A percentile compares a stretch with the other conserved stretches of the same genome.
Conservation (phyloP, 2,113 vertebrate species). For the Bucco capensis region DNA sequence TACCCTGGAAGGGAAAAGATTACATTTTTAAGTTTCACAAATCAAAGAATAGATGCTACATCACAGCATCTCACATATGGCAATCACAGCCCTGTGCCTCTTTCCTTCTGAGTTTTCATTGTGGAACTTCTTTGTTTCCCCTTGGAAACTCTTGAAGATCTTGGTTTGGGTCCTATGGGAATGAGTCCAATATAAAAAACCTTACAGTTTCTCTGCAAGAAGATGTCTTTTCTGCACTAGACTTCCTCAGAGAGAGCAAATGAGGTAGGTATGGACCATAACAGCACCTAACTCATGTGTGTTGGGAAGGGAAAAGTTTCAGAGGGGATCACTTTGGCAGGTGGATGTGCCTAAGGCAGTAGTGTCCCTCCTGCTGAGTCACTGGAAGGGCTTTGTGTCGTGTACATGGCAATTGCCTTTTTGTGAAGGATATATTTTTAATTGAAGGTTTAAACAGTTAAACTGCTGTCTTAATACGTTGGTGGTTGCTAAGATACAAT, state of each 20-base stretch:
- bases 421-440: background rate
- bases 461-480: slow-evolving; percentile 24
- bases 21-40: background rate
- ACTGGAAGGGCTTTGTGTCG: background rate
- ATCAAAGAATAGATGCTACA: background rate
- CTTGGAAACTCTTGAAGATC: background rate
- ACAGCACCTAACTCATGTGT: accelerated
- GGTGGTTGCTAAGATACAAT: slow-evolving; percentile 63
- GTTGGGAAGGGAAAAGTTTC: background rate
- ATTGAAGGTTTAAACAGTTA: background rate
- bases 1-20: background rate
- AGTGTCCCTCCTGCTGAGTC: accelerated
- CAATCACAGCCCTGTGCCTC: background rate
- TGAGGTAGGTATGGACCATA: accelerated
- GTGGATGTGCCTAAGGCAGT: accelerated
- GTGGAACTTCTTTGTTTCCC: background rate
- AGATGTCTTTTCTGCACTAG: background rate
- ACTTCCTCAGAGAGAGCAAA: background rate
- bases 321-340: accelerated
- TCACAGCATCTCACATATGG: background rate
- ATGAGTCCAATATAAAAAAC: background rate
- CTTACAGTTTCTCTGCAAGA: background rate
- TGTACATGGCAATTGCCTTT: background rate
- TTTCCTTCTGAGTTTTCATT: background rate
- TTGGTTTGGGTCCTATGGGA: background rate